Conservation (phyloP, 2,797 vertebrate genomes). For the Peromyscus melanophrys region DNA sequence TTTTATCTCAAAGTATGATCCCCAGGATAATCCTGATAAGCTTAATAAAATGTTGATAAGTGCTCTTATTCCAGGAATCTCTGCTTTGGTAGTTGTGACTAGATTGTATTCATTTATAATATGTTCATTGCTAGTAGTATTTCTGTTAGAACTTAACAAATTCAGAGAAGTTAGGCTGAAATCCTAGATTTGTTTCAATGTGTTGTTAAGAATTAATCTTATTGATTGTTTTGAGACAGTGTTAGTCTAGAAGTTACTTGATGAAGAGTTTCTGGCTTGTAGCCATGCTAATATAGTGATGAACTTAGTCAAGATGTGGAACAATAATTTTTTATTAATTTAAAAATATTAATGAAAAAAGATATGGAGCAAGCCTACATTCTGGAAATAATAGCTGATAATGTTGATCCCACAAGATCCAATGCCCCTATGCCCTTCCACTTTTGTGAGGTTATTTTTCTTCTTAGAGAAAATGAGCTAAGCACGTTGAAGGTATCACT, state of each 20-base stretch:
- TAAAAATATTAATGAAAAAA: no score
- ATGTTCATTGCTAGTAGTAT: neutral
- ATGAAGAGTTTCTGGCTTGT: neutral
- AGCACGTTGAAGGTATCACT: neutral
- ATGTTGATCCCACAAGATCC: neutral
- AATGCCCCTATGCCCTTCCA: neutral
- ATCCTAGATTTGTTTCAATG: neutral
- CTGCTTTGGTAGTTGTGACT: neutral
- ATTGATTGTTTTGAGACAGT: neutral
- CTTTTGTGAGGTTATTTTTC: neutral
- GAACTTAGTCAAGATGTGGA: neutral
- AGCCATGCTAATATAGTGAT: neutral
- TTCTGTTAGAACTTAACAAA: neutral
- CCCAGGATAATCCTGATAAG: neutral
- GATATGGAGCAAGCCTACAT: neutral
- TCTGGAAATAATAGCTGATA: neutral
- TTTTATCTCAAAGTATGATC: neutral
- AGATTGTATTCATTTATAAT: neutral
- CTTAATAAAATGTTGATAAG: neutral
- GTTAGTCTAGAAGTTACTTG: neutral
- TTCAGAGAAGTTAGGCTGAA: neutral
- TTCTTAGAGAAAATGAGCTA: neutral
- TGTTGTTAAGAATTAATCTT: neutral
- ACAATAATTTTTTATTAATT: no score
- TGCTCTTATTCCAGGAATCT: neutral